A percentile compares a stretch with the other conserved stretches of the same genome.
Conservation (phyloP, 2,888 invertebrate genomes). For the Microdon myrmicae region DNA sequence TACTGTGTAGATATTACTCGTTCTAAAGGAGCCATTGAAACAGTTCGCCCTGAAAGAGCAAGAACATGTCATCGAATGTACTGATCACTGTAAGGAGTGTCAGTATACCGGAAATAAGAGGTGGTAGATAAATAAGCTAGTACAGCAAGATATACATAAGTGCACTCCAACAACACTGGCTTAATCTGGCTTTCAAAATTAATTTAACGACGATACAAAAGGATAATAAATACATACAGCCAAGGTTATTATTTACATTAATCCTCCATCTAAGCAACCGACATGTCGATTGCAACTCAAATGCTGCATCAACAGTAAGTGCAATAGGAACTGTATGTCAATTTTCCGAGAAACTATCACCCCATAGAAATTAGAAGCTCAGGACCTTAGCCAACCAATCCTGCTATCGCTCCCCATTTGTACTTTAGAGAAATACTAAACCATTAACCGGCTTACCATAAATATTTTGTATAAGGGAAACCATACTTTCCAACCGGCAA, state of each 20-base stretch:
- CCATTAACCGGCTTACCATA: constrained; percentile 44
- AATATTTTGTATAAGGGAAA: constrained; percentile 44
- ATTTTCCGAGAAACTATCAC: not conserved
- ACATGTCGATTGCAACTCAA: too few species aligned
- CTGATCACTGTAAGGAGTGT: too few species aligned
- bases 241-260: constrained; percentile 42
- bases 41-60: not conserved
- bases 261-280: constrained; percentile 20
- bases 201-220: constrained; percentile 29
- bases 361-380: constrained; percentile 17
- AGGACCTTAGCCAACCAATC: not conserved
- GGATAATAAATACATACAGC: constrained; percentile 38
- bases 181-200: constrained; percentile 23
- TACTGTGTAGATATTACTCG: too few species aligned
- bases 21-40: too few species aligned
- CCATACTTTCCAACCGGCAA: constrained; percentile 12
- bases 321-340: constrained; percentile 3
- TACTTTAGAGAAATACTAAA: constrained; percentile 38
- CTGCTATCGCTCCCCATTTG: constrained; percentile 12
- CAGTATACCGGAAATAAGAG: constrained; percentile 23
- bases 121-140: constrained; percentile 14
- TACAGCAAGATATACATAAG: constrained; percentile 17
- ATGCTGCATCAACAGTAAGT: constrained; percentile 26
- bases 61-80: too few species aligned
- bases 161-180: not conserved